These are phyloP conservation scores for Chromobotia macracanthus DNA, from an alignment of 2,797 vertebrate species.

Conservation along the genomic window DNA sequence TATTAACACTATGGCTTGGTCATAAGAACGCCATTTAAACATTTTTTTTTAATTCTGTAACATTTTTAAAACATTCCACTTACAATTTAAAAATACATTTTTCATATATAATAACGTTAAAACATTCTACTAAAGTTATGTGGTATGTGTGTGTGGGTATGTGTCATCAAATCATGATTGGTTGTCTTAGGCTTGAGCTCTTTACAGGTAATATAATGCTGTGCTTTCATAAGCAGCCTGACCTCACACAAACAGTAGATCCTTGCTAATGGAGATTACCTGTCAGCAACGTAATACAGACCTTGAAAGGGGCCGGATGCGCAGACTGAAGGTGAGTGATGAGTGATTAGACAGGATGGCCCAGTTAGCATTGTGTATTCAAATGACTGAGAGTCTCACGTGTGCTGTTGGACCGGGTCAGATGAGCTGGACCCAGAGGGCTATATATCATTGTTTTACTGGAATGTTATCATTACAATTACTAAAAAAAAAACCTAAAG, in stretches of 20 bases:
- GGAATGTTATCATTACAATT: neutral
- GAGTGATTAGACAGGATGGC: neutral
- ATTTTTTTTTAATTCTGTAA: no score
- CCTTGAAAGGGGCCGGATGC: neutral
- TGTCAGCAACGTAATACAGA: neutral
- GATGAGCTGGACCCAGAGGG: no score
- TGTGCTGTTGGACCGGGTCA: no score
- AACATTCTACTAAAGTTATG: no score
- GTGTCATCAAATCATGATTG: neutral
- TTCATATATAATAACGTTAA: no score
- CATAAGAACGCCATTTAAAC: no score
- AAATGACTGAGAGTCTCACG: no score
- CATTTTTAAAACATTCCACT: no score
- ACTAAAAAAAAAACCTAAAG: neutral
- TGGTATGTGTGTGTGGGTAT: no score
- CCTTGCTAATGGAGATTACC: conserved; percentile 1
- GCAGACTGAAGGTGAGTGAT: neutral
- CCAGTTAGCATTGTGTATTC: neutral
- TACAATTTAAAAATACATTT: no score
- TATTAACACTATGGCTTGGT: no score
- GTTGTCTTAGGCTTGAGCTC: neutral
- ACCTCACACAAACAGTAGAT: neutral
- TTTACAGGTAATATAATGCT: neutral
- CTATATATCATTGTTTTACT: neutral
- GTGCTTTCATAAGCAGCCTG: neutral